Evolutionary conservation across 2,888 invertebrate species (phyloP), one percentile per base, ranked within the genome.

Genomic region (Heteromyza rotundicornis): DNA sequence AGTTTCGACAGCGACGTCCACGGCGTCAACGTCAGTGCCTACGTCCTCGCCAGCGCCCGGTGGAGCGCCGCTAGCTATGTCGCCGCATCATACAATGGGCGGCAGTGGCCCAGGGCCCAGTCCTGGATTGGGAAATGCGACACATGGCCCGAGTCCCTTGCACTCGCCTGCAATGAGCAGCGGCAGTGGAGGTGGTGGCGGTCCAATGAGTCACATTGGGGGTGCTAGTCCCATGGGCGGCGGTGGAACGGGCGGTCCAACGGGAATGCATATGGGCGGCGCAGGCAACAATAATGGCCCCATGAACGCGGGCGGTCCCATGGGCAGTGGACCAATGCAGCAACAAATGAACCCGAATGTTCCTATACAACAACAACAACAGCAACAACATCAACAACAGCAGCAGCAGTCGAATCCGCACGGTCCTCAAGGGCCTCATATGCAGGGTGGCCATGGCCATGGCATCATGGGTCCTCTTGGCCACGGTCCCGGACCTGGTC

Each of bases 41-140:
- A 78, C 76, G 66, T 76, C 80, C 69, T 79, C 79, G 60, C 80
- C 79, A 73, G 80, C 79, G 66, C 63, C 69, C 36, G 68, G 68
- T 27, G 64, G 63, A 7, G 64, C 20, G 2, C 72, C 78, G 84
- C 80, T 78, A 84, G 74, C 85, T 84, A 87, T 80, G 87, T 87
- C 81, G 60, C 82, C 80, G 56, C 82, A 82, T 67, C 83, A 81
- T 84, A 23, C 66, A 51, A 64, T 69, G 63, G 67, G 69, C 60
- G 69, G 66, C 60, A 70, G 67, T 55, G 66, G 64, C 62, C 73
- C 76, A 35, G 79, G 78, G 20, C 78, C 75, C 20, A 79, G 80
- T 72, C 79, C 78, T 57, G 75, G 78, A 16, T 73, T 77, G 57
- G 65, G 70, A 52, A 74, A 73, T 20, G 53, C 74, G 7, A 75